Base-by-base conservation (phyloP, 2,797 vertebrate genomes). In the Aplochiton taeniatus region DNA sequence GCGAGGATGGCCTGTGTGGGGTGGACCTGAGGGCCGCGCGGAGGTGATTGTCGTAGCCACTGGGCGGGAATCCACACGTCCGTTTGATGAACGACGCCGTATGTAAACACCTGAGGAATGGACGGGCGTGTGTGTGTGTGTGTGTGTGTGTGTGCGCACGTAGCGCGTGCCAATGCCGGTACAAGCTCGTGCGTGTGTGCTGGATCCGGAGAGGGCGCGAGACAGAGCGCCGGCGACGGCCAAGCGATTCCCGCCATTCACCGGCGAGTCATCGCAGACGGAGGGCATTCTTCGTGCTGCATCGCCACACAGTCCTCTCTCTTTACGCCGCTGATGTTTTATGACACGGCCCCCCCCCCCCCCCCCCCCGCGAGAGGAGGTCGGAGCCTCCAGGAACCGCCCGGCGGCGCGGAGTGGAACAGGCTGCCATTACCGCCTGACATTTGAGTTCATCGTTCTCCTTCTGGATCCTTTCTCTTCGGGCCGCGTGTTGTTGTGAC, bases 231-330 rank as follows among this genome's bases (percentile, higher is more conserved):
- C 2, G 31, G 31, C 31, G 31, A 6, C 31, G n/a, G n/a, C 31
- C 31, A 6, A 31, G 3, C 31, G 3, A 31, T 31, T 31, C 31
- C 6, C 3, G 31, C 31, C 31, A 2, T 31, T 6, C 31, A 31
- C 72, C 76, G 58, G 79, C 89, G 90, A 91, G 83, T 90, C 86
- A 89, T 77, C 82, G 83, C 83, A 85, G 82, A 88, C 73, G 78
- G 87, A 85, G 85, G 83, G 77, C 84, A 88, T 86, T 86, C 87
- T 87, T 88, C 85, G 88, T 86, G 88, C 85, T 84, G 87, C 85
- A 84, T 83, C 84, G 84, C 83, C 75, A 73, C 48, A 17, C 83
- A 58, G 54, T 79, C 75, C 73, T 81, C 71, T 79, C 73, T 81
- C 71, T 79, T 78, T 71, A 64, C 84, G 73, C 80, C 70, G 1